Percentiles rank a stretch among this genome's conserved stretches.
These are phyloP conservation scores for Xiphophorus hellerii DNA, from an alignment of 2,113 vertebrate species.

Conservation along the genomic window DNA sequence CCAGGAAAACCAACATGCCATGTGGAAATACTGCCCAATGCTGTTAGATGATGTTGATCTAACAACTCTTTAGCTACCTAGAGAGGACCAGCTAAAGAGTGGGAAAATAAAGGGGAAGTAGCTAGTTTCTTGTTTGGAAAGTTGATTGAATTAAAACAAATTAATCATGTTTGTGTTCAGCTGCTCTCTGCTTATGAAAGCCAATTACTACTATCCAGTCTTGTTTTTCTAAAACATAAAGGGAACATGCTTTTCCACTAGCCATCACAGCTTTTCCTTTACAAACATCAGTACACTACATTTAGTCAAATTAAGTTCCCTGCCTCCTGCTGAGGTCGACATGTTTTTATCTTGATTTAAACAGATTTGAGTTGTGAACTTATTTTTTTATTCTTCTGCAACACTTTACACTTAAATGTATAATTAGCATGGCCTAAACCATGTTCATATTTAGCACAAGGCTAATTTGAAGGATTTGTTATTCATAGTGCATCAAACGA, in stretches of 20 bases:
- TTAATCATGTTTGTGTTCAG: conserved; percentile 1
- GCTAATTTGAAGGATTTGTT: background rate
- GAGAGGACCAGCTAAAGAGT: background rate
- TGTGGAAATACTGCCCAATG: background rate
- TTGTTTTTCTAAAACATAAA: background rate
- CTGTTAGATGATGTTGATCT: background rate
- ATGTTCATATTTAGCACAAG: background rate
- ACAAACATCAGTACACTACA: too few species aligned
- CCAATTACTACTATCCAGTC: too few species aligned
- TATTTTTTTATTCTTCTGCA: too few species aligned
- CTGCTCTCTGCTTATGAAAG: conserved; percentile 10
- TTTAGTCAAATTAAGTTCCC: background rate
- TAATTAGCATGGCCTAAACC: background rate
- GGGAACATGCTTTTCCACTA: background rate
- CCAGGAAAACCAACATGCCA: conserved; percentile 4
- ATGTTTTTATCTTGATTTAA: background rate
- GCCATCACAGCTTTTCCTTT: background rate
- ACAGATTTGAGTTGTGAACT: too few species aligned
- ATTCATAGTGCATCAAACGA: background rate
- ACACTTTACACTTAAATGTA: too few species aligned
- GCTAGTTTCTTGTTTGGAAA: conserved; percentile 7
- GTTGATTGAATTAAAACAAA: conserved; percentile 5
- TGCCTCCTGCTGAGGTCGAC: background rate
- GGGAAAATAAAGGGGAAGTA: conserved; percentile 1
- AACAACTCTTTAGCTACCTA: background rate